phyloP scores from a whole-genome alignment of 2,113 vertebrate species.

The Crotalus helleri region DNA sequence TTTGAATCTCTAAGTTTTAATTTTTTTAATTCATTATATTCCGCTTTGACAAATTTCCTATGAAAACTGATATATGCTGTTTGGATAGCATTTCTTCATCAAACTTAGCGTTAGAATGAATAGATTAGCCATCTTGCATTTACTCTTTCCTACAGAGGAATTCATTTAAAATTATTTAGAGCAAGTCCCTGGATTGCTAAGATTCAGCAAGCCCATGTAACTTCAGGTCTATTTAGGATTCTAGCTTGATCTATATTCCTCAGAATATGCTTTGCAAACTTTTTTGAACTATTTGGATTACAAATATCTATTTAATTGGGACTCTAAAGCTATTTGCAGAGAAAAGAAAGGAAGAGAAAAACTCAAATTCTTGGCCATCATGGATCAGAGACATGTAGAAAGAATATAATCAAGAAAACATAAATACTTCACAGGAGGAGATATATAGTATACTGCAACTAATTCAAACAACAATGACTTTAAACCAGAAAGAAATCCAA shows the following conservation, averaged over 20 bases:
- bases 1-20: background rate
- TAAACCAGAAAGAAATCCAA: no score
- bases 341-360: no score
- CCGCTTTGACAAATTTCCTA: background rate
- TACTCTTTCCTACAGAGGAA: background rate
- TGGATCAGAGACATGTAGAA: no score
- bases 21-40: background rate
- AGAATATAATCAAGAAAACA: no score
- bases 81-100: background rate
- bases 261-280: background rate
- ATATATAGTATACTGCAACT: no score
- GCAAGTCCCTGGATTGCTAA: background rate
- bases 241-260: background rate
- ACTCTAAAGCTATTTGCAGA: no score
- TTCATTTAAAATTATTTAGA: background rate
- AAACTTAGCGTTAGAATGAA: background rate
- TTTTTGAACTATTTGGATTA: background rate
- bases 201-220: background rate
- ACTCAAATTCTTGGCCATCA: no score
- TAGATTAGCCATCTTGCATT: background rate
- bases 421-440: no score
- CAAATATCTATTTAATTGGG: no score
- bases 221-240: background rate
- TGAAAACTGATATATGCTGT: background rate
- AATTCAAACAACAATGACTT: no score